These are phyloP conservation scores for Hedya salicella DNA, from an alignment of 2,888 invertebrate species.

Conservation along the genomic window DNA sequence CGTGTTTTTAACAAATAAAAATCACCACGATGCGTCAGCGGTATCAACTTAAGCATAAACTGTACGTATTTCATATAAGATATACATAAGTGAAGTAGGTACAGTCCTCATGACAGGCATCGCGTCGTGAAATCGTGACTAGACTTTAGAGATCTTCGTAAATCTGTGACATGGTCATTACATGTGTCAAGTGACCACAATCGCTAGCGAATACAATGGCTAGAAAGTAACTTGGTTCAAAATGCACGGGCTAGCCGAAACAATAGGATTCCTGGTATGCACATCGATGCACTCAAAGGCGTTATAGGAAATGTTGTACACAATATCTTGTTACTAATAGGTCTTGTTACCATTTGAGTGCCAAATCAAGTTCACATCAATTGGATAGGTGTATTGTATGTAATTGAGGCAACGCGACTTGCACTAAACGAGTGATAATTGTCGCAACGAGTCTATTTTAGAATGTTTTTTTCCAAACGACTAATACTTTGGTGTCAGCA, in stretches of 20 bases:
- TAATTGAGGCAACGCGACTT: conserved; percentile 6
- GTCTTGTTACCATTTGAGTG: background rate
- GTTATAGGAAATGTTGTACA: conserved; percentile 45
- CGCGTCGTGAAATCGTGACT: conserved; percentile 55
- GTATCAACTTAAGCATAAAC: conserved; percentile 80
- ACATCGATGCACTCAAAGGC: conserved; percentile 55
- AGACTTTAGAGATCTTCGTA: conserved; percentile 49
- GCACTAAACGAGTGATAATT: conserved; percentile 10
- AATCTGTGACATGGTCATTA: conserved; percentile 58
- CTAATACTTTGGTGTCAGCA: conserved; percentile 1
- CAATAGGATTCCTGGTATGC: conserved; percentile 68
- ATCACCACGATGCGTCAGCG: conserved; percentile 75
- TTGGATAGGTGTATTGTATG: background rate
- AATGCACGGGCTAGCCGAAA: conserved; percentile 58
- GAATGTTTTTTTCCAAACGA: background rate
- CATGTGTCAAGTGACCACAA: conserved; percentile 58
- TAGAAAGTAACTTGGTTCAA: conserved; percentile 64
- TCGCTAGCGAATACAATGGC: conserved; percentile 65
- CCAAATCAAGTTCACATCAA: conserved; percentile 27
- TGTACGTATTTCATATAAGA: conserved; percentile 69
- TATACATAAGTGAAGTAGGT: conserved; percentile 34
- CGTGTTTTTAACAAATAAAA: conserved; percentile 51
- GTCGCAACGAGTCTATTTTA: conserved; percentile 9
- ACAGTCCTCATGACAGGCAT: conserved; percentile 53
- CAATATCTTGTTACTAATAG: conserved; percentile 21